A percentile compares a stretch with the other conserved stretches of the same genome.
These are phyloP conservation scores for Chauna torquata DNA, from an alignment of 2,113 vertebrate genomes.

Conservation along the genomic window DNA sequence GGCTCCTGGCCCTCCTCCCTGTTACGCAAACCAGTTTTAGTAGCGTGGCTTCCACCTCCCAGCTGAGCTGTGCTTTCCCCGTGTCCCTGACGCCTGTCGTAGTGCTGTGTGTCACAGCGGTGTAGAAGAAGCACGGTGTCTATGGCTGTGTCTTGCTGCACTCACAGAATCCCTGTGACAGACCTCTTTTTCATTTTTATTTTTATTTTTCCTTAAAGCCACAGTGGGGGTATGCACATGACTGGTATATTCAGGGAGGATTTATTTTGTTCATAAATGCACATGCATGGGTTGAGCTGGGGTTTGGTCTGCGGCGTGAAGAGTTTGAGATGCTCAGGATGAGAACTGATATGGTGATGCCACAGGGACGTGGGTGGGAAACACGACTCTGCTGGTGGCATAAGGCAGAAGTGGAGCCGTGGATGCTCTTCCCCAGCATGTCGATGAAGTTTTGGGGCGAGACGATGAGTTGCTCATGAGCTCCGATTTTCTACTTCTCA, in stretches of 20 bases:
- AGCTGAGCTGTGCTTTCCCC: neutral
- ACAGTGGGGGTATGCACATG: accelerated
- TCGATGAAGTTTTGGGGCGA: neutral
- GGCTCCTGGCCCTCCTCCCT: neutral
- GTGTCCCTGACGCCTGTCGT: accelerated
- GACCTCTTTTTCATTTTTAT: neutral
- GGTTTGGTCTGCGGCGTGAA: neutral
- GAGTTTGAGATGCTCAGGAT: neutral
- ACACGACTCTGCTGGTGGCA: neutral
- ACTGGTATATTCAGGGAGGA: neutral
- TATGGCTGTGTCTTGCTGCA: neutral
- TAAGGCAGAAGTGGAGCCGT: accelerated
- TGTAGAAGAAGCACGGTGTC: neutral
- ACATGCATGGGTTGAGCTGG: accelerated
- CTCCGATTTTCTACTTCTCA: neutral
- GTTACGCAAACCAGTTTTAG: neutral
- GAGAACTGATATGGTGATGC: neutral
- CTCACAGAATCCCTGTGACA: neutral
- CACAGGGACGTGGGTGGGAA: neutral
- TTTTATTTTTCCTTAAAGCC: neutral
- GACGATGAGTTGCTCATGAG: accelerated
- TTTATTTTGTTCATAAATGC: neutral
- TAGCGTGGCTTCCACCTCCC: neutral
- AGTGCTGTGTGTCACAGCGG: neutral
- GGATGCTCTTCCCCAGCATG: neutral